Percentiles rank a stretch among this genome's conserved stretches.
Conservation (phyloP, 2,113 vertebrate species). For the Pholis gunnellus region DNA sequence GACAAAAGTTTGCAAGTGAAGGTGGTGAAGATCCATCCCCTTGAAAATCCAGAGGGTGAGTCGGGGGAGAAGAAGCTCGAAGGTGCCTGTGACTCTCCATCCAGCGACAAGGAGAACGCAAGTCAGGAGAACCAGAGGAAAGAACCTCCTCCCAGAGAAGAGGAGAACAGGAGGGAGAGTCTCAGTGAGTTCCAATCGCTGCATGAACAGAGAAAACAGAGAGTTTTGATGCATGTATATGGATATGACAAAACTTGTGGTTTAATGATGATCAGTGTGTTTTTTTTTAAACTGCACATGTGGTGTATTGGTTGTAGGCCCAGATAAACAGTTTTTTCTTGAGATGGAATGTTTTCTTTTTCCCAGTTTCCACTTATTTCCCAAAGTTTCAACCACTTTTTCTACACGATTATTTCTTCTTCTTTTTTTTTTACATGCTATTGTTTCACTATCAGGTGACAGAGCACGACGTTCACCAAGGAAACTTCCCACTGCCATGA, state of each 20-base stretch:
- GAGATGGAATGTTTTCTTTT: not conserved
- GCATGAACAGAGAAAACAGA: not conserved
- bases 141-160: conserved; percentile 86
- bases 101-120: conserved; percentile 98
- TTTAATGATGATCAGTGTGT: not conserved
- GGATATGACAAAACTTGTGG: not conserved
- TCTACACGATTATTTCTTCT: too few relatives aligned
- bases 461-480: conserved; percentile 95
- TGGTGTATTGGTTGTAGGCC: not conserved
- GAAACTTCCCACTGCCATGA: conserved; percentile 93
- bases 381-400: not conserved
- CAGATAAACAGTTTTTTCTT: not conserved
- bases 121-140: conserved; percentile 93
- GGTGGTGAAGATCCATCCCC: conserved; percentile 91
- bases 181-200: conserved; percentile 85
- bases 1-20: conserved; percentile 92
- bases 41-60: conserved; percentile 89
- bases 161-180: conserved; percentile 90
- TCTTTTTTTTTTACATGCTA: not conserved
- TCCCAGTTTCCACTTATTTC: not conserved
- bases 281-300: not conserved
- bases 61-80: conserved; percentile 91
- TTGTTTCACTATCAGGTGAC: conserved; percentile 83
- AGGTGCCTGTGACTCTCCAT: conserved; percentile 94
- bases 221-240: not conserved